Evolutionary conservation across 2,888 invertebrate species (phyloP).

Genomic region (Amphipyra berbera): DNA sequence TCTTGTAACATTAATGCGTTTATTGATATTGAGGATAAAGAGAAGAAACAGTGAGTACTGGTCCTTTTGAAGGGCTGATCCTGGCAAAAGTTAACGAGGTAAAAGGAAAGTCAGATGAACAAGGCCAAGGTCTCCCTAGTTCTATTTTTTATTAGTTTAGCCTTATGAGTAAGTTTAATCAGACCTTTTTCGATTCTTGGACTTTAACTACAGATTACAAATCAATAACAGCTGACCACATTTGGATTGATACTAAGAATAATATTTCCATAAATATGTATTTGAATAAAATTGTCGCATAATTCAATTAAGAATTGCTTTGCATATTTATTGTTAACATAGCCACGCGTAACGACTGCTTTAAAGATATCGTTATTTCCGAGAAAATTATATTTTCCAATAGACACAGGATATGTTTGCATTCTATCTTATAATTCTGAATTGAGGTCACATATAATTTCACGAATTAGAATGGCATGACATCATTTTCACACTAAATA

Average conservation of each 20-base stretch:
- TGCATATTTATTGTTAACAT: slow-evolving; percentile 20
- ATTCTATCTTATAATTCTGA: not conserved
- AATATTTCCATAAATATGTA: slow-evolving; percentile 45
- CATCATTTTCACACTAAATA: slow-evolving; percentile 3
- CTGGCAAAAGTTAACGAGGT: no score
- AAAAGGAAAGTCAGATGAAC: no score
- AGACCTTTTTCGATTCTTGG: slow-evolving; percentile 2
- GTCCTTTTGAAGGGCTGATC: no score
- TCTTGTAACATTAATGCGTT: not conserved
- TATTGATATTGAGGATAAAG: not conserved
- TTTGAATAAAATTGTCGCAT: slow-evolving; percentile 41
- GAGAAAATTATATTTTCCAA: slow-evolving; percentile 4
- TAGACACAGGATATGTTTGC: not conserved
- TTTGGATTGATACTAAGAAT: slow-evolving; percentile 31
- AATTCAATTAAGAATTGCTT: slow-evolving; percentile 40
- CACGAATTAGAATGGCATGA: not conserved
- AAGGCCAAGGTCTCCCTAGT: no score
- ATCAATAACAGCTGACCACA: slow-evolving; percentile 28
- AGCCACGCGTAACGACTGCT: slow-evolving; percentile 11
- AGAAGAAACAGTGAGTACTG: not conserved
- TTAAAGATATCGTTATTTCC: slow-evolving; percentile 10
- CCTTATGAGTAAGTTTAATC: not conserved
- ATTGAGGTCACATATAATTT: not conserved
- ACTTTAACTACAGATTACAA: slow-evolving; percentile 17
- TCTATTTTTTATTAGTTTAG: no score